These are phyloP conservation scores for Phalacrocorax carbo DNA, from an alignment of 2,113 vertebrate species.

Conservation along the genomic window DNA sequence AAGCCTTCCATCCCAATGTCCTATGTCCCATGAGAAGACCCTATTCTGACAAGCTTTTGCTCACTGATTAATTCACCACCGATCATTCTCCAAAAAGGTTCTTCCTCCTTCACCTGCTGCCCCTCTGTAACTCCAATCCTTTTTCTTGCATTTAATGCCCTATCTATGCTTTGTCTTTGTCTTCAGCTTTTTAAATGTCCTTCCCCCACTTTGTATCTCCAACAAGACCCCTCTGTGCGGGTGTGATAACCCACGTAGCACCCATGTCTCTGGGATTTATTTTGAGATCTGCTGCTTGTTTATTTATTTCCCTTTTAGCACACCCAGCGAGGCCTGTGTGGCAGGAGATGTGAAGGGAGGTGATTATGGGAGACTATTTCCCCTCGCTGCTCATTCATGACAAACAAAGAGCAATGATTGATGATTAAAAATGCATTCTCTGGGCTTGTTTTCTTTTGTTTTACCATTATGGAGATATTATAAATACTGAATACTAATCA, in stretches of 20 bases:
- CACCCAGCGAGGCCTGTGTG: slow-evolving; percentile 69
- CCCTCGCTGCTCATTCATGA: slow-evolving; percentile 81
- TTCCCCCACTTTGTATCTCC: background rate
- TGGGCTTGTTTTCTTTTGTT: slow-evolving; percentile 86
- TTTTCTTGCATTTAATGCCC: background rate
- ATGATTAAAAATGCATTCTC: slow-evolving; percentile 88
- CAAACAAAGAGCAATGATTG: slow-evolving; percentile 88
- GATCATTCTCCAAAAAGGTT: background rate
- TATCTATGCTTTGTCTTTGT: background rate
- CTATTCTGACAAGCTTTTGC: background rate
- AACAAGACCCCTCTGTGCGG: background rate
- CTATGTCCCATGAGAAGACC: background rate
- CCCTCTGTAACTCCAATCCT: background rate
- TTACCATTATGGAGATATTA: slow-evolving; percentile 86
- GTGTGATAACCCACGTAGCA: slow-evolving; percentile 73
- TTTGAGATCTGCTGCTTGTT: slow-evolving; percentile 74
- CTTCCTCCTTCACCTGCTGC: background rate
- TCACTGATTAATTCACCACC: background rate
- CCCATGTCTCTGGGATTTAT: slow-evolving; percentile 74
- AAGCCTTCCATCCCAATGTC: background rate
- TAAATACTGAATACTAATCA: slow-evolving; percentile 86
- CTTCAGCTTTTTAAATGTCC: background rate
- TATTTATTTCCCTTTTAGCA: slow-evolving; percentile 81
- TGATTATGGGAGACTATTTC: slow-evolving; percentile 84
- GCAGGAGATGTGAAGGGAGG: slow-evolving; percentile 77